A percentile compares a stretch with the other conserved stretches of the same genome.
Evolutionary conservation across 2,888 invertebrate species (phyloP).

Genomic region (Taenaris catops): DNA sequence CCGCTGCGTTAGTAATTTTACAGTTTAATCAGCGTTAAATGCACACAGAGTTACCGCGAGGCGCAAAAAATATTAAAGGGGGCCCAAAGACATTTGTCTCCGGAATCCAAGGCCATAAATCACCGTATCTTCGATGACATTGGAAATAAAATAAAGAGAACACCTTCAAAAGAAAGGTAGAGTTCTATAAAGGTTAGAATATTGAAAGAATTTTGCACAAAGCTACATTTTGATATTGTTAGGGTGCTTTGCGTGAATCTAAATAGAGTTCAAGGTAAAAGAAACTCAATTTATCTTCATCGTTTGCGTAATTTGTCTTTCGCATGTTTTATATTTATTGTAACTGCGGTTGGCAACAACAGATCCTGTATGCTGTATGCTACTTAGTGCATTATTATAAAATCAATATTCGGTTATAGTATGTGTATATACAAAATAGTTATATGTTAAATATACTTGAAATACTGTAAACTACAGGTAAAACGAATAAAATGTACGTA

Average conservation of each 20-base stretch:
- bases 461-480: too few relatives aligned
- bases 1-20: slow-evolving; percentile 73
- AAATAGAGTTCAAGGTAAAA: slow-evolving; percentile 22
- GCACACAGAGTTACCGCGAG: slow-evolving; percentile 62
- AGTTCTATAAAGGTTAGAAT: slow-evolving; percentile 26
- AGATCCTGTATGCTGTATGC: too few relatives aligned
- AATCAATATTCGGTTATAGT: too few relatives aligned
- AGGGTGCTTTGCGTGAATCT: slow-evolving; percentile 16
- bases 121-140: slow-evolving; percentile 56
- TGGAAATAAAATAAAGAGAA: slow-evolving; percentile 37
- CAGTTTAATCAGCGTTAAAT: slow-evolving; percentile 81
- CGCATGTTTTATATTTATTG: too few relatives aligned
- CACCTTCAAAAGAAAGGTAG: slow-evolving; percentile 26
- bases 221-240: slow-evolving; percentile 20
- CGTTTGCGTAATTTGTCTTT: too few relatives aligned
- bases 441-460: too few relatives aligned
- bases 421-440: too few relatives aligned
- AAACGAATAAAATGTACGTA: too few relatives aligned
- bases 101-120: slow-evolving; percentile 65
- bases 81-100: slow-evolving; percentile 42
- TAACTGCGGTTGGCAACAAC: too few relatives aligned
- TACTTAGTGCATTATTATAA: too few relatives aligned
- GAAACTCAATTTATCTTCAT: slow-evolving; percentile 7
- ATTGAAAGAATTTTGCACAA: slow-evolving; percentile 21
- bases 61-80: slow-evolving; percentile 42